phyloP scores from a whole-genome alignment of 2,797 vertebrate species.

The Catostomus latipinnis region DNA sequence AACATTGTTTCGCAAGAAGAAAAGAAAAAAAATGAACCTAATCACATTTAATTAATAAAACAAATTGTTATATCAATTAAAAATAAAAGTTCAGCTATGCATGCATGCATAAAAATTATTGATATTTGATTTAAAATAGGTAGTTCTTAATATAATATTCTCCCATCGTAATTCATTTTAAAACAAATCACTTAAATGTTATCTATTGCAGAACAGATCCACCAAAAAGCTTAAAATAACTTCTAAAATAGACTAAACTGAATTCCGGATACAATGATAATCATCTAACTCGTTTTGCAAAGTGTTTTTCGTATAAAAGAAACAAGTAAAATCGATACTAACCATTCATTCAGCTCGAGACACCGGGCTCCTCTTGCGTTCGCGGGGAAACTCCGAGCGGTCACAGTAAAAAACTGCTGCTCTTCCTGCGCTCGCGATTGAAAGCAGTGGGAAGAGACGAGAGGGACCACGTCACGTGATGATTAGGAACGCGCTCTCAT shows the following conservation, averaged over 20 bases:
- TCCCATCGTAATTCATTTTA: not conserved
- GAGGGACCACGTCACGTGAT: constrained; percentile 86
- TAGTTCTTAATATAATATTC: too few species aligned
- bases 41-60: too few species aligned
- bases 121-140: not conserved
- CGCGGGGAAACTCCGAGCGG: constrained; percentile 52
- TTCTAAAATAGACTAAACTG: too few species aligned
- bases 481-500: constrained; percentile 67
- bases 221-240: not conserved
- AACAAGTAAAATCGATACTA: constrained; percentile 44
- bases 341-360: constrained; percentile 42
- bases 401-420: constrained; percentile 38
- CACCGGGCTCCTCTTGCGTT: constrained; percentile 35
- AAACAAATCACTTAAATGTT: not conserved
- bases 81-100: not conserved
- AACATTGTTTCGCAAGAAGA: not conserved
- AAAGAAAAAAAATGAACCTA: not conserved
- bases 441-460: constrained; percentile 78
- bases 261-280: not conserved
- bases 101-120: not conserved
- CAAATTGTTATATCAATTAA: too few species aligned
- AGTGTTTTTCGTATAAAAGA: constrained; percentile 28
- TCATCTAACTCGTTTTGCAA: not conserved
- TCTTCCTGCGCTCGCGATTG: constrained; percentile 64
- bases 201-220: too few species aligned